Evolutionary conservation across 1,140 invertebrate species (phyloP), one percentile per base, ranked within the genome.

Genomic region (Drosophila leontia): DNA sequence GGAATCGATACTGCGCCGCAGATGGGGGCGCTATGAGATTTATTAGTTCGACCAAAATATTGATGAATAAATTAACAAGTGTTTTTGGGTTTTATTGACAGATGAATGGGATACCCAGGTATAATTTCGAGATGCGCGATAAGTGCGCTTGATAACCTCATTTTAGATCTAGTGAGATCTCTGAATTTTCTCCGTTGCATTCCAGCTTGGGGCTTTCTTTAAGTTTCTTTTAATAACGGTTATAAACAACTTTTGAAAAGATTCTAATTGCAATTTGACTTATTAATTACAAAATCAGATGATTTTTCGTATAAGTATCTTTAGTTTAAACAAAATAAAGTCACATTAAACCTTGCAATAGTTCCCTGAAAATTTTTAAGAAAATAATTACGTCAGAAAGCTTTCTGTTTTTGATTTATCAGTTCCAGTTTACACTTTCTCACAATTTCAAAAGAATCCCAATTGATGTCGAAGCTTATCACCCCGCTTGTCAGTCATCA

Each of bases 11-110:
- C 78, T 58, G 39, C 63, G 45, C 34, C 61, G 39, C 59, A 61
- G 64, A 59, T 53, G 61, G 48, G 48, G 69, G 69, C 12, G 56
- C 57, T 41, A 48, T 8, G 45, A 80, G 81, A 82, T 82, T 82
- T 82, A 82, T 83, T 80, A 45, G 60, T 56, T 63, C 48, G 53
- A 65, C 39, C 34, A 51, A 68, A 77, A 77, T 77, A 77, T 77
- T 77, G 74, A 77, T 77, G 75, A 77, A 77, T 77, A 77, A 55
- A 77, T 76, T 76, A 65, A 41, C 67, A 50, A 72, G 37, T 67
- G 47, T 34, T 35, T 35, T 53, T 5, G 12, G 45, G 32, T 23
- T 17, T 35, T 26, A 68, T 42, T 69, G 35, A 69, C 26, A 69
- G 65, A 69, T 68, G 68, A 72, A 72, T 42, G 51, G 53, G 13